Percentiles rank a stretch among this genome's conserved stretches.
Evolutionary conservation across 2,797 vertebrate species (phyloP).

Genomic region (Lateolabrax maculatus): DNA sequence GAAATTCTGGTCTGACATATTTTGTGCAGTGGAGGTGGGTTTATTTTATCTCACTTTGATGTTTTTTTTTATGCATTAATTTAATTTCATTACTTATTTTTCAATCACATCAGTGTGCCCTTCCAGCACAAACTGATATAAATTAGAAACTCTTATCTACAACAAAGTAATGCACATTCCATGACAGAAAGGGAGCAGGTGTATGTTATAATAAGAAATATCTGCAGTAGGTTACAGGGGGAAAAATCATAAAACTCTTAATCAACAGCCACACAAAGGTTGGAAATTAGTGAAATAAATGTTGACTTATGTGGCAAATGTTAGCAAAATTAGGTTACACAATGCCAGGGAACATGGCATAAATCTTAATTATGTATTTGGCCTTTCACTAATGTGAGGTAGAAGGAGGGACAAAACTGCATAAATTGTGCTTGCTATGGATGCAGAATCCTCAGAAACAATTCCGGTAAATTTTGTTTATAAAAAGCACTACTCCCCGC

Average conservation of each 20-base stretch:
- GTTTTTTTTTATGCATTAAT: slow-evolving; percentile 11
- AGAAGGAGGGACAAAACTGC: slow-evolving; percentile 17
- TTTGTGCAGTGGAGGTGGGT: slow-evolving; percentile 11
- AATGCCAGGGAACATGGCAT: slow-evolving; percentile 34
- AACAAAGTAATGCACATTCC: background rate
- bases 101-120: background rate
- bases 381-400: slow-evolving; percentile 59
- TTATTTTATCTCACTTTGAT: slow-evolving; percentile 42
- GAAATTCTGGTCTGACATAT: slow-evolving; percentile 39
- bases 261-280: slow-evolving; percentile 7
- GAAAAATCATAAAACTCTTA: background rate
- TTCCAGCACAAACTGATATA: background rate
- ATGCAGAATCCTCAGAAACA: no score
- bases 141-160: background rate
- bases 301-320: slow-evolving; percentile 48
- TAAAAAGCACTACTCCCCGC: no score
- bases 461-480: no score
- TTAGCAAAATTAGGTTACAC: slow-evolving; percentile 52
- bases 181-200: background rate
- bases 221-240: background rate
- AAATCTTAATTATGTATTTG: slow-evolving; percentile 70
- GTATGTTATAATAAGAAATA: background rate
- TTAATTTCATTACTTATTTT: slow-evolving; percentile 9
- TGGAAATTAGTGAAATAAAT: slow-evolving; percentile 36
- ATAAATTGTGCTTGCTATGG: slow-evolving; percentile 26